Evolutionary conservation across 2,888 invertebrate species (phyloP), one percentile per base, ranked within the genome.

Genomic region (Patella ulyssiponensis): DNA sequence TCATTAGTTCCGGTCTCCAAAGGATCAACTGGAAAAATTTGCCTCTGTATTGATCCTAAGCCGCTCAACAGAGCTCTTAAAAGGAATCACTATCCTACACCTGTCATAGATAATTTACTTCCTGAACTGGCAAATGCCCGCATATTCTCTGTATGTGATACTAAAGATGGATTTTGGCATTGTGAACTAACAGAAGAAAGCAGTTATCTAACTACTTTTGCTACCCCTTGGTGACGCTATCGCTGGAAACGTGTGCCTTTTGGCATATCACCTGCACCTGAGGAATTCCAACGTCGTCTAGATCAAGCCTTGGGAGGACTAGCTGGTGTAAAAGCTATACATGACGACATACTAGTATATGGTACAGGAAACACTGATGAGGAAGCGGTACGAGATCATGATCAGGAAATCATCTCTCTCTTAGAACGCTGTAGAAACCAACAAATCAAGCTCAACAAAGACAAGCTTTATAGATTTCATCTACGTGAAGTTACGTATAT

Each of bases 171-270:
- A 11, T 82, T 81, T 69, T 80, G 80, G 80, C 77, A 82, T 15
- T 54, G 80, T 17, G 44, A 76, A 23, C 53, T 80, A n/a, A 27
- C 27, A 27, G 27, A 79, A 80, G 69, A 81, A 58, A 79, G 74
- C 27, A 78, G 78, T 33, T 54, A 54, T 15, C 73, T 82, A 3
- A 86, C 84, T 17, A 84, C 80, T 17, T 83, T 85, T 74, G 76
- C 74, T 44, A 84, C 84, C 17, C 81, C 82, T 3, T 84, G 78
- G 70, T 82, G 82, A 11, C 33, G 83, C 27, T 86, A 82, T 69
- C n/a, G 82, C n/a, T 84, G 84, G 82, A 69, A n/a, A n/a, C n/a
- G n/a, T n/a, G n/a, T n/a, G n/a, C n/a, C n/a, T n/a, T n/a, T n/a
- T n/a, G n/a, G n/a, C 17, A 81, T 86, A 17, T 72, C 76, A 1